Base-by-base conservation (phyloP, 2,797 vertebrate genomes). In the Enteromius trimaculatus region DNA sequence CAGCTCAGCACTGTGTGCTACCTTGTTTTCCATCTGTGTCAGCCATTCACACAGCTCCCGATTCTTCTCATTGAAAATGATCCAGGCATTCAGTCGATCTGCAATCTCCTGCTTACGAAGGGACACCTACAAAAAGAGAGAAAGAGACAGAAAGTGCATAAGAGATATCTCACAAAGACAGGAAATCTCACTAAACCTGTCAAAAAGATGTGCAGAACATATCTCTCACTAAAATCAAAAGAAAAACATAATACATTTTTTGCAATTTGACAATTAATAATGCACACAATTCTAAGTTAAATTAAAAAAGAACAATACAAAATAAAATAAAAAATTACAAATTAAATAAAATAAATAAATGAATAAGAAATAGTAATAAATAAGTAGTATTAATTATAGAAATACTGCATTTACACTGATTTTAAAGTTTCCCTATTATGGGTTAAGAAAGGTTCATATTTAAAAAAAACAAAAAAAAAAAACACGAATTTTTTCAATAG, bases 31-130 rank as follows among this genome's bases (percentile, higher is more conserved):
- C 98, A 99, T 97, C 83, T 97, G 96, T 0, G 96, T 95, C 88
- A 99, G 91, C 97, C 97, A 99, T 6, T 97, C 96, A 16, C 97
- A 98, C 78, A 99, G 89, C 89, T 98, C 96, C 89, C 96, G 96
- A 87, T 97, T 98, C 92, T 97, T 99, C 82, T 98, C 95, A 6
- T 96, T 97, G 91, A 99, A 99, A 90, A 97, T 92, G 51, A 94
- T 92, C 98, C 97, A 99, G 0, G 96, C 96, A 11, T 96, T 97
- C 72, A 99, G 95, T 3, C 94, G 95, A 65, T 97, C 97, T 4
- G 97, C 95, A 0, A 99, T 95, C 91, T 98, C 97, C 90, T 98
- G 97, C 87, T 96, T 98, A 71, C 94, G 93, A 69, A 96, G 86
- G 47, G 97, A 96, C 88, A 98, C 96, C 97, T 99, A 80, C 68